phyloP scores from a whole-genome alignment of 2,113 vertebrate genomes.

The Perca flavescens region DNA sequence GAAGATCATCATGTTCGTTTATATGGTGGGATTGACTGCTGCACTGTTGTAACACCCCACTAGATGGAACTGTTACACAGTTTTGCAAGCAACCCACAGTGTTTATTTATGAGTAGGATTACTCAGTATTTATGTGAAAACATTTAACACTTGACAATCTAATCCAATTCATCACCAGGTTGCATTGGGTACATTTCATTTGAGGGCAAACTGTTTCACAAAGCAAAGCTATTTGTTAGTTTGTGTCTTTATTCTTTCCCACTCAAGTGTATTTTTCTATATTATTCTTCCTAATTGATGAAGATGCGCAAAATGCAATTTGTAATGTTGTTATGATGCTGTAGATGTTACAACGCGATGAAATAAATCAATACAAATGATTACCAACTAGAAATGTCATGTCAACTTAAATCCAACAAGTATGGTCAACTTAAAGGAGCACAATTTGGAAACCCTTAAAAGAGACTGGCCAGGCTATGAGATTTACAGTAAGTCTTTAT shows the following conservation, averaged over 20 bases:
- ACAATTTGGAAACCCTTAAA: background rate
- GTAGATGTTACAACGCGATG: background rate
- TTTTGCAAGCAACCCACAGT: background rate
- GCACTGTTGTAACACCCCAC: slow-evolving; percentile 36
- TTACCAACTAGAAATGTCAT: background rate
- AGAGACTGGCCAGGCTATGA: background rate
- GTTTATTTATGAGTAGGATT: background rate
- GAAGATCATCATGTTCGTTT: background rate
- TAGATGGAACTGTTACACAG: slow-evolving; percentile 60
- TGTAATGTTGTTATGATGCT: background rate
- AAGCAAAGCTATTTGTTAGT: background rate
- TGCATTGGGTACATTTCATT: background rate
- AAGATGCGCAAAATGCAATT: background rate
- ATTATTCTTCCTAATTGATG: background rate
- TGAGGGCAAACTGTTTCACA: background rate
- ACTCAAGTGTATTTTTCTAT: background rate
- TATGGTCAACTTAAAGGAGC: background rate
- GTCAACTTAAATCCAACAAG: background rate
- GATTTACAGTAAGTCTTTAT: background rate
- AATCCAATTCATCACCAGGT: background rate
- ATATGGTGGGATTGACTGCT: background rate
- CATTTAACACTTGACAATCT: background rate
- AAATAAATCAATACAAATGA: background rate
- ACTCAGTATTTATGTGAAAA: background rate
- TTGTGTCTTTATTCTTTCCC: background rate